phyloP scores from a whole-genome alignment of 1,140 invertebrate genomes.

The Drosophila prosaltans region DNA sequence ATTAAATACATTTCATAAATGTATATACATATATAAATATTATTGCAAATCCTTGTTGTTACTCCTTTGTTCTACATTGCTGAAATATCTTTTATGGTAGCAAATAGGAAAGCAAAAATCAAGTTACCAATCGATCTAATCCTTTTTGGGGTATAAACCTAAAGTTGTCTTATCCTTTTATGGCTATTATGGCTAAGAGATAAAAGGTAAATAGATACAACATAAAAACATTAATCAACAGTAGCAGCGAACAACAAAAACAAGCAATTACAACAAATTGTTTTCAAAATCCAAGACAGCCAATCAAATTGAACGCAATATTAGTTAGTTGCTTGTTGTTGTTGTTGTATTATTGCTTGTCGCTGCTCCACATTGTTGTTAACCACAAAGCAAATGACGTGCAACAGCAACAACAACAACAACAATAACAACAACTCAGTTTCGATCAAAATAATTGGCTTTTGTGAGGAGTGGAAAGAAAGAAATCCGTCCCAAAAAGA shows the following conservation, averaged over 20 bases:
- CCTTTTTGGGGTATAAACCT: background rate
- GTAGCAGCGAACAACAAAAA: constrained; percentile 35
- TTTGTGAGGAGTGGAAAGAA: constrained; percentile 4
- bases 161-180: constrained; percentile 9
- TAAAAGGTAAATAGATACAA: constrained; percentile 27
- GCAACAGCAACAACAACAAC: constrained; percentile 46
- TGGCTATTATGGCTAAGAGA: constrained; percentile 7
- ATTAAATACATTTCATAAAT: too few species aligned
- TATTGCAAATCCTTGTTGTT: too few species aligned
- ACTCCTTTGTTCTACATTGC: too few species aligned
- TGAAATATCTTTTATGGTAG: too few species aligned
- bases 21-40: too few species aligned
- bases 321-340: constrained; percentile 43
- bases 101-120: background rate
- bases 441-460: constrained; percentile 63
- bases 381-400: constrained; percentile 73
- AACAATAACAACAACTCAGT: constrained; percentile 35
- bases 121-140: background rate
- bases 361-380: constrained; percentile 72
- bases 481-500: constrained; percentile 5
- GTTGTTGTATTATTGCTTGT: constrained; percentile 39
- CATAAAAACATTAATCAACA: constrained; percentile 48
- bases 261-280: constrained; percentile 69
- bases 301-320: constrained; percentile 76
- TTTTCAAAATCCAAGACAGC: constrained; percentile 69